phyloP scores from a whole-genome alignment of 2,888 invertebrate genomes.

The Phyllotreta cruciferae region DNA sequence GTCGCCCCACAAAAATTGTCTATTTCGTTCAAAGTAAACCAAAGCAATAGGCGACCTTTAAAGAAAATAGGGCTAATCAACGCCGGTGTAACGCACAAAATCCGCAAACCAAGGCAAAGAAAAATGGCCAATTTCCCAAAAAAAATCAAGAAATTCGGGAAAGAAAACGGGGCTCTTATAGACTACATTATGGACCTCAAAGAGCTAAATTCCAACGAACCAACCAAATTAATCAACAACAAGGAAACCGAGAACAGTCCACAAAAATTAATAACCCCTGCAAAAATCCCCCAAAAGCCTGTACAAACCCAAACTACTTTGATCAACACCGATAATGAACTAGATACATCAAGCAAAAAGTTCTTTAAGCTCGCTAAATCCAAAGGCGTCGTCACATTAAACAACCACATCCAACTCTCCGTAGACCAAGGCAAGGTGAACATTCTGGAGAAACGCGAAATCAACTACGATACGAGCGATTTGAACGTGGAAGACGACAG shows the following conservation, averaged over 20 bases:
- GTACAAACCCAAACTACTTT: slow-evolving; percentile 31
- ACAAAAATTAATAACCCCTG: slow-evolving; percentile 24
- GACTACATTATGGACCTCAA: slow-evolving; percentile 44
- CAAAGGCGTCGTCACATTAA: slow-evolving; percentile 55
- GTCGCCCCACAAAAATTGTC: slow-evolving; percentile 19
- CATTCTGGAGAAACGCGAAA: slow-evolving; percentile 37
- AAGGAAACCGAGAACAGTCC: slow-evolving; percentile 36
- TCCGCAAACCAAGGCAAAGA: slow-evolving; percentile 67
- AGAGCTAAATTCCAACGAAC: slow-evolving; percentile 35
- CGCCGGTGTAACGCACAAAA: slow-evolving; percentile 69
- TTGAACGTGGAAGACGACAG: slow-evolving; percentile 50
- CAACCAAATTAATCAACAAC: slow-evolving; percentile 30
- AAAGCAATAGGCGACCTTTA: slow-evolving; percentile 25
- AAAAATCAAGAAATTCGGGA: slow-evolving; percentile 44
- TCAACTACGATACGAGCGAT: slow-evolving; percentile 55
- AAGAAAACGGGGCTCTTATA: slow-evolving; percentile 49
- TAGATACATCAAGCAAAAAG: slow-evolving; percentile 50
- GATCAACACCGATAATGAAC: slow-evolving; percentile 33
- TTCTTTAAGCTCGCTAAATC: slow-evolving; percentile 60
- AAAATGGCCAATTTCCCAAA: slow-evolving; percentile 46
- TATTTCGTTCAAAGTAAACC: slow-evolving; percentile 19
- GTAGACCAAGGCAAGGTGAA: slow-evolving; percentile 53
- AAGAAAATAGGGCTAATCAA: slow-evolving; percentile 66
- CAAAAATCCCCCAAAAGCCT: slow-evolving; percentile 22
- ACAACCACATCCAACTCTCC: slow-evolving; percentile 57